Conservation (phyloP, 2,888 invertebrate species). For the Nemoura dubitans region DNA sequence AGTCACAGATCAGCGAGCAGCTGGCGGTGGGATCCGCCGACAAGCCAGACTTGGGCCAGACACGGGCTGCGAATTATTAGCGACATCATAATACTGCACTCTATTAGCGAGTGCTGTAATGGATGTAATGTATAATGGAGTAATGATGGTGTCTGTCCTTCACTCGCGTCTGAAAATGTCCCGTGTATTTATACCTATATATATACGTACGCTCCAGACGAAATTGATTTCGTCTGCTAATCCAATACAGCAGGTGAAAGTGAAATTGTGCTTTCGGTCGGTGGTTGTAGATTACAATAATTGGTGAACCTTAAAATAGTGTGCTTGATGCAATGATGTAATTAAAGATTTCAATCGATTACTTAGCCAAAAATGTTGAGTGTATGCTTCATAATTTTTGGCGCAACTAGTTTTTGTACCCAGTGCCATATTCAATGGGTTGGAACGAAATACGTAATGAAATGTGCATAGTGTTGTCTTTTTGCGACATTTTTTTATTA, state of each 20-base stretch:
- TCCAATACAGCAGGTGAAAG: neutral
- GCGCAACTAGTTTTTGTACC: too few relatives aligned
- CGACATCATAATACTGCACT: neutral
- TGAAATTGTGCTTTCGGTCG: neutral
- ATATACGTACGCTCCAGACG: neutral
- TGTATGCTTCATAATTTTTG: too few relatives aligned
- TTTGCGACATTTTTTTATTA: too few relatives aligned
- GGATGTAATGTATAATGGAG: neutral
- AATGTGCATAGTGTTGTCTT: too few relatives aligned
- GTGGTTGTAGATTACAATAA: neutral
- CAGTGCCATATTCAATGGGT: too few relatives aligned
- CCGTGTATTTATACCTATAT: too few relatives aligned
- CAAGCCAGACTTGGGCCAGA: neutral
- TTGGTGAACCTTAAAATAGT: neutral
- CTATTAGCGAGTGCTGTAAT: neutral
- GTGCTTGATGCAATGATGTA: neutral
- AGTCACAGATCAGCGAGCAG: neutral
- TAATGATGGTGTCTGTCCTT: neutral
- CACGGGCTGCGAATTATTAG: neutral
- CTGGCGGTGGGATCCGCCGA: neutral
- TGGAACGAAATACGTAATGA: too few relatives aligned
- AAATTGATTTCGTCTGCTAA: neutral
- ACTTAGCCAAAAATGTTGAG: too few relatives aligned
- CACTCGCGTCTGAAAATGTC: neutral
- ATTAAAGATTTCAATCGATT: neutral